phyloP scores from a whole-genome alignment of 2,888 invertebrate species.

The Myathropa florea region DNA sequence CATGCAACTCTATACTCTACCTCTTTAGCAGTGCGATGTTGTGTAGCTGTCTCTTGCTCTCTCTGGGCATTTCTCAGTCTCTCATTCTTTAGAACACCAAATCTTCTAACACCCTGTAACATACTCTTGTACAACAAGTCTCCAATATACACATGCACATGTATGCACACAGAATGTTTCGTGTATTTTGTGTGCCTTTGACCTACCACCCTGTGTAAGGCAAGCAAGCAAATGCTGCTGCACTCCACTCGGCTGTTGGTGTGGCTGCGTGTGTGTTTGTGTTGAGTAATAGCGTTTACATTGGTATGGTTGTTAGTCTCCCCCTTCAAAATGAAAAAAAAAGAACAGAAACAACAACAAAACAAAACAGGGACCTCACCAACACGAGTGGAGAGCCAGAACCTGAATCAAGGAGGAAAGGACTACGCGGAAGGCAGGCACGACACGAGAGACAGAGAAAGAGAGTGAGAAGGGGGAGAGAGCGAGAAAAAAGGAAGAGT shows the following conservation, averaged over 20 bases:
- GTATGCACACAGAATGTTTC: background rate
- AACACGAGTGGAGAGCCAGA: slow-evolving; percentile 4
- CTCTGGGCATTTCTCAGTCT: slow-evolving; percentile 33
- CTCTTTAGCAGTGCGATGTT: slow-evolving; percentile 32
- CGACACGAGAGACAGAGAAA: background rate
- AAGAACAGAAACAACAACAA: background rate
- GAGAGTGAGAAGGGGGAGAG: background rate
- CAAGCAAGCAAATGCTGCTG: background rate
- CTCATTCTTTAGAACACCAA: slow-evolving; percentile 48
- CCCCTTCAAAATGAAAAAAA: background rate
- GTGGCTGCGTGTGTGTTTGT: background rate
- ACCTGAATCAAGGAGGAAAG: slow-evolving; percentile 40
- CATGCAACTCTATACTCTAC: slow-evolving; percentile 55
- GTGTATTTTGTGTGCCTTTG: slow-evolving; percentile 50
- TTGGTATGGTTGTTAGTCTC: slow-evolving; percentile 8
- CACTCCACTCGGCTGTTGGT: background rate
- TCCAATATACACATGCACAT: slow-evolving; percentile 20
- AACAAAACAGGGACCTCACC: slow-evolving; percentile 31
- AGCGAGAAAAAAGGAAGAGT: slow-evolving; percentile 3
- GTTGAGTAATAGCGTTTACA: slow-evolving; percentile 15
- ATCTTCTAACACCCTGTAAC: slow-evolving; percentile 51
- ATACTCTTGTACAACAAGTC: slow-evolving; percentile 13
- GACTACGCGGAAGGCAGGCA: background rate
- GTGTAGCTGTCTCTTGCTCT: slow-evolving; percentile 25
- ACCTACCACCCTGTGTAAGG: slow-evolving; percentile 58